Percentiles rank a stretch among this genome's conserved stretches.
Evolutionary conservation across 1,140 invertebrate species (phyloP).

Genomic region (Gonioctena quinquepunctata): DNA sequence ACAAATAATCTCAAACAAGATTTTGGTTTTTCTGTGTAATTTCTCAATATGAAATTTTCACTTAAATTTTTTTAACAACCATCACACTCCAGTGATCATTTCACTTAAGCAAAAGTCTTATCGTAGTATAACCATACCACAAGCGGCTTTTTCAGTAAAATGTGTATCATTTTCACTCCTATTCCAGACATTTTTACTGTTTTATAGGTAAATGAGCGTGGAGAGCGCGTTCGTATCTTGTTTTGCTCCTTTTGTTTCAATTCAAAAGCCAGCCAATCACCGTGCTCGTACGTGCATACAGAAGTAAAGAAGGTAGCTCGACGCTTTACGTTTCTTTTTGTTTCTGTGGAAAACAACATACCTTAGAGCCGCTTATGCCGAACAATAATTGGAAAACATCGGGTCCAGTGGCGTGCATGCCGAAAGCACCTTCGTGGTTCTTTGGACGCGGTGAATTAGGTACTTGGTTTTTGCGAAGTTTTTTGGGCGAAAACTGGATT

Average conservation of each 20-base stretch:
- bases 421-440: not conserved
- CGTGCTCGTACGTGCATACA: not conserved
- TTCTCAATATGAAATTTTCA: too few species aligned
- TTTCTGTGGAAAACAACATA: not conserved
- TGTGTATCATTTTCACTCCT: not conserved
- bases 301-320: not conserved
- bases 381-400: not conserved
- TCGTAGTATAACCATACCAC: not conserved
- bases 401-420: not conserved
- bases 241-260: not conserved
- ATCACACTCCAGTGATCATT: not conserved
- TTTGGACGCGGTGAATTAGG: not conserved
- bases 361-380: not conserved
- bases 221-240: not conserved
- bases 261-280: not conserved
- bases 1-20: too few species aligned
- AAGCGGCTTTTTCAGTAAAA: not conserved
- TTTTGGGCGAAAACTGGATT: not conserved
- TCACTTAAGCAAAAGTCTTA: not conserved
- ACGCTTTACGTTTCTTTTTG: not conserved
- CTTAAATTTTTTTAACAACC: too few species aligned
- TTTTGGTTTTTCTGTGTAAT: too few species aligned
- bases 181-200: not conserved
- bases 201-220: conserved; percentile 6
- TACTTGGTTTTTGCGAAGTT: not conserved